Percentiles rank a stretch among this genome's conserved stretches.
Evolutionary conservation across 2,888 invertebrate species (phyloP).

Genomic region (Ennomos erosarius): DNA sequence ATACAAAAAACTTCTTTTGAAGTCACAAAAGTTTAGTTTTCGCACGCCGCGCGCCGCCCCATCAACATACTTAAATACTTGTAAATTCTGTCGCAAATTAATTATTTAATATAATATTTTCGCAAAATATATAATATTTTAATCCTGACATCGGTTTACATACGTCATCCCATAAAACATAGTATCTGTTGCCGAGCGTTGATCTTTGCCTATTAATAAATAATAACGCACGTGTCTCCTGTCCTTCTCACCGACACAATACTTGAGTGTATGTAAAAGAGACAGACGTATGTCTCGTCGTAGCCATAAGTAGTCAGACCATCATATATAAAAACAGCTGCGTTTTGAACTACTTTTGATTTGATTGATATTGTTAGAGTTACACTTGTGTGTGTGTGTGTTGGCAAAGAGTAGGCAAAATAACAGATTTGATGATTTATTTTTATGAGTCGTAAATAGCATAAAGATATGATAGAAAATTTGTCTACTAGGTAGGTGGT

Average conservation of each 20-base stretch:
- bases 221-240: constrained; percentile 17
- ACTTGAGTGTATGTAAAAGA: constrained; percentile 1
- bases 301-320: background rate
- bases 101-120: constrained; percentile 19
- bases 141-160: constrained; percentile 14
- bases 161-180: constrained; percentile 24
- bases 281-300: background rate
- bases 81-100: constrained; percentile 12
- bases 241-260: constrained; percentile 2
- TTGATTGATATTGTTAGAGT: constrained; percentile 24
- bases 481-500: no score
- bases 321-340: constrained; percentile 19
- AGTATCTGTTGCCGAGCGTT: constrained; percentile 26
- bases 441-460: background rate
- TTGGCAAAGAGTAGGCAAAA: constrained; percentile 16
- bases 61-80: constrained; percentile 2
- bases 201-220: constrained; percentile 31
- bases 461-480: no score
- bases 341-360: constrained; percentile 21
- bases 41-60: background rate
- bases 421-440: constrained; percentile 4
- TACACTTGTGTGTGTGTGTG: constrained; percentile 11
- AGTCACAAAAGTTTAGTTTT: background rate
- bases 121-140: constrained; percentile 16
- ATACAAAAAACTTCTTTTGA: no score